A percentile compares a stretch with the other conserved stretches of the same genome.
phyloP scores from a whole-genome alignment of 2,113 vertebrate species.

The Muntiacus muntjak region DNA sequence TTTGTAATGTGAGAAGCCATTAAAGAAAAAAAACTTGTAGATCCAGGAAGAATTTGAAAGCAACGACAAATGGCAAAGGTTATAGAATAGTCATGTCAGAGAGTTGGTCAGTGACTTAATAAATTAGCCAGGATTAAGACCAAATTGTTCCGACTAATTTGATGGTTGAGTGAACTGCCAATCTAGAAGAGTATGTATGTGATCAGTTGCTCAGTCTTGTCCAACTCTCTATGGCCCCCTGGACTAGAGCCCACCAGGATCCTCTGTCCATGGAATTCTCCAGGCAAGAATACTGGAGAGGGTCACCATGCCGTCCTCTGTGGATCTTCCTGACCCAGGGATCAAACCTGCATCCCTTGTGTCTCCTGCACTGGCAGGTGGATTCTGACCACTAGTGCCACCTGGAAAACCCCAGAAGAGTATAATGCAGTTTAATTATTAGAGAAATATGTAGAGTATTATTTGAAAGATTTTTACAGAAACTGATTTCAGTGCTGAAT shows the following conservation, averaged over 20 bases:
- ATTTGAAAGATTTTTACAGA: constrained; percentile 21
- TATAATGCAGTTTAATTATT: not conserved
- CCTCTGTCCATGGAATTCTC: not conserved
- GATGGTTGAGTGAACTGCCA: not conserved
- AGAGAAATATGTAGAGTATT: not conserved
- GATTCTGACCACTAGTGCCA: not conserved
- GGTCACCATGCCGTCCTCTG: not conserved
- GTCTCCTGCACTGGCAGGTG: not conserved
- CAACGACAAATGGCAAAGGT: not conserved
- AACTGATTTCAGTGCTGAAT: not conserved
- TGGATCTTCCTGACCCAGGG: not conserved
- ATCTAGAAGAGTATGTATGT: not conserved
- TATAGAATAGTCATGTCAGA: not conserved
- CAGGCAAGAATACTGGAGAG: not conserved
- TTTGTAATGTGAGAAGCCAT: not conserved
- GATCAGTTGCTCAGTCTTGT: not conserved
- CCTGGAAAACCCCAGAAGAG: not conserved
- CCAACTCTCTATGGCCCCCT: not conserved
- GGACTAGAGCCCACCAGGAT: not conserved
- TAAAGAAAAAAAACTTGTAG: not conserved
- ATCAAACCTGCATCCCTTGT: not conserved
- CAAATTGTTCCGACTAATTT: not conserved
- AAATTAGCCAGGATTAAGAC: not conserved
- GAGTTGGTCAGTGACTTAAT: not conserved
- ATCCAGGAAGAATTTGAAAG: not conserved